These are phyloP conservation scores for Orthosia gracilis DNA, from an alignment of 2,888 invertebrate species.

Conservation along the genomic window DNA sequence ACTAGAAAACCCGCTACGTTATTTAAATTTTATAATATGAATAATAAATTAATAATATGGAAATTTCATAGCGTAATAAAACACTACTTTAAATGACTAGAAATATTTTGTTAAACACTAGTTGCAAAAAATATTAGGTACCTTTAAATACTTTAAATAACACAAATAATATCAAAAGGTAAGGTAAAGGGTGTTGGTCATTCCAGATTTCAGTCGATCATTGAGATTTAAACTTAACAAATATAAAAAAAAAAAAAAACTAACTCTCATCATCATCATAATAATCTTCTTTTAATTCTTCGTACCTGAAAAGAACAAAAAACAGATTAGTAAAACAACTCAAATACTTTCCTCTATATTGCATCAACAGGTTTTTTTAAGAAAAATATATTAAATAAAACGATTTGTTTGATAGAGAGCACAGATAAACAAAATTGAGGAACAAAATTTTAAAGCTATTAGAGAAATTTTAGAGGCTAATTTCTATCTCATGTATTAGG, in stretches of 20 bases:
- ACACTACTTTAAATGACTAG: slow-evolving; percentile 6
- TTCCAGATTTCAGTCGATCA: background rate
- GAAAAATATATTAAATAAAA: too few relatives aligned
- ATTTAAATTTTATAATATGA: background rate
- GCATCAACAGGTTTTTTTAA: too few relatives aligned
- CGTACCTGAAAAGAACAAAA: slow-evolving; percentile 8
- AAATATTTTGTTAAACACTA: background rate
- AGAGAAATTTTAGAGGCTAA: background rate
- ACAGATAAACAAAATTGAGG: too few relatives aligned
- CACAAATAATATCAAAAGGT: too few relatives aligned
- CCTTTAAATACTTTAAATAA: background rate
- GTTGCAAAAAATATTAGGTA: background rate
- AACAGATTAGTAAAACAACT: background rate
- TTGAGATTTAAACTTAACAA: background rate
- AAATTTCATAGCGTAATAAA: background rate
- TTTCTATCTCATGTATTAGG: background rate
- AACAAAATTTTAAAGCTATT: background rate
- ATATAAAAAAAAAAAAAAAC: background rate
- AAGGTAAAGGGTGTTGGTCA: background rate
- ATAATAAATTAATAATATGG: background rate
- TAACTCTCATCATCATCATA: background rate
- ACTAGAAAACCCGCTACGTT: background rate
- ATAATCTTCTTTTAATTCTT: background rate
- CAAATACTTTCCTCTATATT: too few relatives aligned
- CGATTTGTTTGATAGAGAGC: too few relatives aligned